Evolutionary conservation across 2,888 invertebrate genomes (phyloP).

Genomic region (Drosophila anceps): DNA sequence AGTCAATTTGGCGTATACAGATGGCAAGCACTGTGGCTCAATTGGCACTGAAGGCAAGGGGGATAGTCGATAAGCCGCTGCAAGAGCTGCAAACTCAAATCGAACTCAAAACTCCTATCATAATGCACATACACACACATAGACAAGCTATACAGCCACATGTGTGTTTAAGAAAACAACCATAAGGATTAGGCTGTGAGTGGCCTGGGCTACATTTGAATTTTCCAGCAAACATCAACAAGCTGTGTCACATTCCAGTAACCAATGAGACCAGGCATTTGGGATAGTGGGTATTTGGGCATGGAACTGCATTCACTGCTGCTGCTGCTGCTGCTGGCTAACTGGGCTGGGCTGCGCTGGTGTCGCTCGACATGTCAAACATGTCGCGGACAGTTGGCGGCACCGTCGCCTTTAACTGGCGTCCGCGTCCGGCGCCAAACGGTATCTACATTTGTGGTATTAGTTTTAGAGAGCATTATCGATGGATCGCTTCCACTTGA

Average conservation of each 20-base stretch:
- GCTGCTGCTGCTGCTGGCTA: slow-evolving; percentile 8
- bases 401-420: slow-evolving; percentile 75
- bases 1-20: slow-evolving; percentile 53
- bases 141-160: not conserved
- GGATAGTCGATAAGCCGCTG: slow-evolving; percentile 26
- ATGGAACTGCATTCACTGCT: slow-evolving; percentile 18
- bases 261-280: slow-evolving; percentile 55
- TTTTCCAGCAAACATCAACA: slow-evolving; percentile 64
- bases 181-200: slow-evolving; percentile 71
- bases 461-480: slow-evolving; percentile 83
- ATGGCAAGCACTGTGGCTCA: slow-evolving; percentile 47
- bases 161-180: slow-evolving; percentile 72
- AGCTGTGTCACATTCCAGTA: slow-evolving; percentile 57
- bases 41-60: slow-evolving; percentile 41
- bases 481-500: slow-evolving; percentile 81
- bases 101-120: slow-evolving; percentile 58
- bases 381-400: slow-evolving; percentile 84
- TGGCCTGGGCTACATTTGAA: slow-evolving; percentile 70
- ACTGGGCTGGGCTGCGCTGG: slow-evolving; percentile 32
- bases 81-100: slow-evolving; percentile 37
- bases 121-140: slow-evolving; percentile 43
- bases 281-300: slow-evolving; percentile 35
- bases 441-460: slow-evolving; percentile 82
- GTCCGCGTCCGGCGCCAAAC: slow-evolving; percentile 80
- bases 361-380: slow-evolving; percentile 82